Conservation (phyloP, 2,797 vertebrate species). For the Parauchenoglanis punctatus region DNA sequence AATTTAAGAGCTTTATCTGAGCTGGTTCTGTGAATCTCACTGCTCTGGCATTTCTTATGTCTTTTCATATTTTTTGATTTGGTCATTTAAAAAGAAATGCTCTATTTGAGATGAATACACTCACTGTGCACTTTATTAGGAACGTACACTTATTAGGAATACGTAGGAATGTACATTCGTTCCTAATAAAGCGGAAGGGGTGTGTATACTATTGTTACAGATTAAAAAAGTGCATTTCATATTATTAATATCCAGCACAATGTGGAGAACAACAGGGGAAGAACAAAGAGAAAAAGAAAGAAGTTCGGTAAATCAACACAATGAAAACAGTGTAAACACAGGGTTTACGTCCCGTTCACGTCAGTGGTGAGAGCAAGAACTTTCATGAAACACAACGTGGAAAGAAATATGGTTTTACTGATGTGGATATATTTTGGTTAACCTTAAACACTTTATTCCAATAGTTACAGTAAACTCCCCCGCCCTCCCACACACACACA, state of each 20-base stretch:
- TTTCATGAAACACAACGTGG: not conserved
- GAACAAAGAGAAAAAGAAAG: not conserved
- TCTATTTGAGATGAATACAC: not conserved
- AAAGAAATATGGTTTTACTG: not conserved
- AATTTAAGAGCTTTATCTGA: no score
- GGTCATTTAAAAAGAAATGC: not conserved
- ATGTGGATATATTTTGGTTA: not conserved
- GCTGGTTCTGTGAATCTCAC: not conserved
- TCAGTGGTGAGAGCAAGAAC: not conserved
- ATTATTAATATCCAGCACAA: not conserved
- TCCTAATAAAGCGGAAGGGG: not conserved
- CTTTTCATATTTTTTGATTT: not conserved
- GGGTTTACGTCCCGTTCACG: not conserved
- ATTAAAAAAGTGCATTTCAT: not conserved
- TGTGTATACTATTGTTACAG: not conserved
- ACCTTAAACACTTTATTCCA: not conserved
- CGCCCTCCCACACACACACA: no score
- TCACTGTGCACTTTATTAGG: not conserved
- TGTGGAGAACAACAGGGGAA: not conserved
- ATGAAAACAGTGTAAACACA: not conserved
- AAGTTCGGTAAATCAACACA: not conserved
- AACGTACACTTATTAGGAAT: not conserved
- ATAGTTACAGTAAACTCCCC: no score
- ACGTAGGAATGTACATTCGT: not conserved
- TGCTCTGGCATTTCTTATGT: not conserved